phyloP scores from a whole-genome alignment of 2,888 invertebrate genomes.

The Dicycla oo region DNA sequence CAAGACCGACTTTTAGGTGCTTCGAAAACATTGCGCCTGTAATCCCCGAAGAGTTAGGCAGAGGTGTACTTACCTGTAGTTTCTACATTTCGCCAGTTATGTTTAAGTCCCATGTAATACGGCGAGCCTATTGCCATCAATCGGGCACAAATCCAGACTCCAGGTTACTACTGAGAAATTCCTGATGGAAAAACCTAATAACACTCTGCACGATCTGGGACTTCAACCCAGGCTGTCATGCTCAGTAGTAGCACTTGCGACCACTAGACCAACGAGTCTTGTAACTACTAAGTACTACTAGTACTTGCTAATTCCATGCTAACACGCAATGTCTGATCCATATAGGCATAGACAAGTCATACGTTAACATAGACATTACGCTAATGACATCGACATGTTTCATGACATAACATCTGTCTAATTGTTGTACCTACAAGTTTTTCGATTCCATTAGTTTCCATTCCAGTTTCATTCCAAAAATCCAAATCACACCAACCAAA shows the following conservation, averaged over 20 bases:
- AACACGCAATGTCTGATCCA: not conserved
- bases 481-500: constrained; percentile 5
- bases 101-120: too few relatives aligned
- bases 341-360: constrained; percentile 12
- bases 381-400: constrained; percentile 27
- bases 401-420: constrained; percentile 34
- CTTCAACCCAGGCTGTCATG: too few relatives aligned
- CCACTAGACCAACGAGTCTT: not conserved
- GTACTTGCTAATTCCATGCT: constrained; percentile 1
- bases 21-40: too few relatives aligned
- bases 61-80: too few relatives aligned
- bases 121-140: too few relatives aligned
- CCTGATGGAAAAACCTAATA: not conserved
- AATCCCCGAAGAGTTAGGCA: too few relatives aligned
- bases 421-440: constrained; percentile 18
- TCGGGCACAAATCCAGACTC: too few relatives aligned
- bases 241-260: too few relatives aligned
- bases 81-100: too few relatives aligned
- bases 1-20: too few relatives aligned
- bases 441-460: constrained; percentile 28
- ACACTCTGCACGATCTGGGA: not conserved
- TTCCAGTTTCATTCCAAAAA: constrained; percentile 25
- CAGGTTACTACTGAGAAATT: not conserved
- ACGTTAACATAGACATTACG: too few relatives aligned
- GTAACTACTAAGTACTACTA: too few relatives aligned